Conservation (phyloP, 2,113 vertebrate genomes). For the Indicator indicator region DNA sequence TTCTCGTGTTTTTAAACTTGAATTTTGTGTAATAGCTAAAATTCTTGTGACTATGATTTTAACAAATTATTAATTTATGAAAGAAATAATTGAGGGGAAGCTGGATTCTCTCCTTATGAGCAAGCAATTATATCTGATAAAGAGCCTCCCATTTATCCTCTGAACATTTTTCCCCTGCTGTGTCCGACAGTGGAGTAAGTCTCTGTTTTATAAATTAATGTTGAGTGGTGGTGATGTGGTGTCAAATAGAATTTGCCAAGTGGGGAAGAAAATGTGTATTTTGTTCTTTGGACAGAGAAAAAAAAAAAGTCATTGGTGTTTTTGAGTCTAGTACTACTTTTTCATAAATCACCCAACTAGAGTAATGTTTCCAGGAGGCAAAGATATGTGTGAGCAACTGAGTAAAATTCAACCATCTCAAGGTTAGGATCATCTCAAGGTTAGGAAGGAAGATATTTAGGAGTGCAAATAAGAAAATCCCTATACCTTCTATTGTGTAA, state of each 20-base stretch:
- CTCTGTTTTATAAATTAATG: conserved; percentile 58
- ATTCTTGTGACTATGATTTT: conserved; percentile 80
- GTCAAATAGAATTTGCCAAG: conserved; percentile 66
- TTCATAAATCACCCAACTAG: conserved; percentile 22
- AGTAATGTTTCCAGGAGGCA: conserved; percentile 61
- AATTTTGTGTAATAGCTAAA: conserved; percentile 80
- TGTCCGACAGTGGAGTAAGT: conserved; percentile 64
- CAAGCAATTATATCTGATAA: conserved; percentile 64
- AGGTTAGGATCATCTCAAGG: conserved; percentile 31
- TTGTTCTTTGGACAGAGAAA: conserved; percentile 50
- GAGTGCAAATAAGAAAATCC: conserved; percentile 7
- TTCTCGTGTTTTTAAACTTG: conserved; percentile 83
- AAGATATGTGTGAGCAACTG: not conserved
- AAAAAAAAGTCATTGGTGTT: conserved; percentile 40
- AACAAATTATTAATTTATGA: conserved; percentile 84
- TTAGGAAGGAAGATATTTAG: conserved; percentile 25
- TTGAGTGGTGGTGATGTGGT: conserved; percentile 64
- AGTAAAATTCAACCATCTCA: conserved; percentile 18
- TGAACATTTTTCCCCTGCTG: conserved; percentile 30
- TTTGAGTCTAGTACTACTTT: conserved; percentile 45
- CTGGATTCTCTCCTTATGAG: conserved; percentile 81
- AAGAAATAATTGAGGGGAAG: conserved; percentile 79
- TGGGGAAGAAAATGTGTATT: conserved; percentile 48
- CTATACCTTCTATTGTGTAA: conserved; percentile 24
- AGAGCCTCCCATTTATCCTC: conserved; percentile 51